Evolutionary conservation across 2,797 vertebrate genomes (phyloP).

Genomic region (Hirundo rustica): DNA sequence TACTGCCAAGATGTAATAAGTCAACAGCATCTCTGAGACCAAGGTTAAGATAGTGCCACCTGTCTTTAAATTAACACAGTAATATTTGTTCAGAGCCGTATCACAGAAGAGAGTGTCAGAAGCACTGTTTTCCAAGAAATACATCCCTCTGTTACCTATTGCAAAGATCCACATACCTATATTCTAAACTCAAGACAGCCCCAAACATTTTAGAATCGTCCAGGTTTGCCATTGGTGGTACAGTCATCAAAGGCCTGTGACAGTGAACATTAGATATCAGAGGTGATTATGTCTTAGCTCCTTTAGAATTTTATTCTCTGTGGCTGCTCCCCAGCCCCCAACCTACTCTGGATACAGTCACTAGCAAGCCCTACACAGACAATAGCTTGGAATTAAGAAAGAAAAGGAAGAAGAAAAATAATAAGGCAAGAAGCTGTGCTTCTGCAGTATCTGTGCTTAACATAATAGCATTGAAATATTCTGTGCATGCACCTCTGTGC

Average conservation of each 20-base stretch:
- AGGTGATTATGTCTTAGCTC: not conserved
- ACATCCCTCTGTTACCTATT: not conserved
- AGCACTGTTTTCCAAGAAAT: not conserved
- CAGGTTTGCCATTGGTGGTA: fast-evolving
- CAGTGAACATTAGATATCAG: not conserved
- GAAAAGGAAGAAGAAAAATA: not conserved
- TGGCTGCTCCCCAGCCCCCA: not conserved
- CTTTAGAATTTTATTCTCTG: not conserved
- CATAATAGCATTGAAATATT: constrained; percentile 26
- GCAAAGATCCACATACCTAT: not conserved
- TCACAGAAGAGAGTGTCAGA: not conserved
- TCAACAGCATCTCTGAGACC: not conserved
- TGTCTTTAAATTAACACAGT: not conserved
- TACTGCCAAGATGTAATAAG: not conserved
- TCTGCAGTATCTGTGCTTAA: not conserved
- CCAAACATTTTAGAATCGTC: not conserved
- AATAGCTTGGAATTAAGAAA: not conserved
- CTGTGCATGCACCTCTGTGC: not conserved
- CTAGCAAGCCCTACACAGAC: not conserved
- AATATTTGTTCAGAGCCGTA: not conserved
- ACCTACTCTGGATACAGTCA: not conserved
- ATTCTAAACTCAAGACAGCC: not conserved
- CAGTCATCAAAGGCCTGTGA: not conserved
- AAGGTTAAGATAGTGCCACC: not conserved
- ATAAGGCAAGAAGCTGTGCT: not conserved